Percentiles rank a stretch among this genome's conserved stretches.
Conservation (phyloP, 2,888 invertebrate genomes). For the Venusia cambrica region DNA sequence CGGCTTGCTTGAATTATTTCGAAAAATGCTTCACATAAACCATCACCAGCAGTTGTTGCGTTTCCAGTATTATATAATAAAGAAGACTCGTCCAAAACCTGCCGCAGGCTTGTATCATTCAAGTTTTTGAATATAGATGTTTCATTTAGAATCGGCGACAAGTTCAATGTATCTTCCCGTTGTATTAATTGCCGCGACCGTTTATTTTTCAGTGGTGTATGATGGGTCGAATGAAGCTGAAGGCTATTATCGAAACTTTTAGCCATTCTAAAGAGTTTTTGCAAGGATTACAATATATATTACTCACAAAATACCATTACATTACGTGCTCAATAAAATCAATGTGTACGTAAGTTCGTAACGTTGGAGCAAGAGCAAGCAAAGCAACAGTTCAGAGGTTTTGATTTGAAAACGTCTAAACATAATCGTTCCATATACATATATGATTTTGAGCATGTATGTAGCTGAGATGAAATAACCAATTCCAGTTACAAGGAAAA, state of each 20-base stretch:
- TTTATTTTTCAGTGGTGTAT: slow-evolving; percentile 60
- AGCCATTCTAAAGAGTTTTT: slow-evolving; percentile 11
- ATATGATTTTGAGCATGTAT: too few species aligned
- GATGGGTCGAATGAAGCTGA: slow-evolving; percentile 58
- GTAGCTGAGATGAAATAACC: too few species aligned
- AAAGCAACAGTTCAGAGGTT: too few species aligned
- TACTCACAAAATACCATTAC: slow-evolving; percentile 3
- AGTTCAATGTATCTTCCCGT: slow-evolving; percentile 67
- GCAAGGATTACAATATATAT: background rate
- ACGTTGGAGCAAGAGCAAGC: too few species aligned
- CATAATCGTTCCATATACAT: too few species aligned
- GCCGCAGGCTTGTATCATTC: slow-evolving; percentile 69
- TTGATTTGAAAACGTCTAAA: too few species aligned
- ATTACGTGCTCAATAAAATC: slow-evolving; percentile 7
- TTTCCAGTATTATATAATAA: slow-evolving; percentile 50
- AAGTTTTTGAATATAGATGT: slow-evolving; percentile 71
- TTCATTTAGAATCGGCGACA: slow-evolving; percentile 71
- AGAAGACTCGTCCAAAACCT: slow-evolving; percentile 69
- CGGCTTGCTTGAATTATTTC: slow-evolving; percentile 70
- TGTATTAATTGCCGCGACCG: slow-evolving; percentile 53
- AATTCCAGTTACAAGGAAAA: too few species aligned
- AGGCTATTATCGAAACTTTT: slow-evolving; percentile 53
- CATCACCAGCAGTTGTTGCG: slow-evolving; percentile 58
- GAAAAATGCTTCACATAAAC: slow-evolving; percentile 67
- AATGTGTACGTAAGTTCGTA: too few species aligned